phyloP scores from a whole-genome alignment of 2,888 invertebrate genomes.

The Pardosa pseudoannulata region DNA sequence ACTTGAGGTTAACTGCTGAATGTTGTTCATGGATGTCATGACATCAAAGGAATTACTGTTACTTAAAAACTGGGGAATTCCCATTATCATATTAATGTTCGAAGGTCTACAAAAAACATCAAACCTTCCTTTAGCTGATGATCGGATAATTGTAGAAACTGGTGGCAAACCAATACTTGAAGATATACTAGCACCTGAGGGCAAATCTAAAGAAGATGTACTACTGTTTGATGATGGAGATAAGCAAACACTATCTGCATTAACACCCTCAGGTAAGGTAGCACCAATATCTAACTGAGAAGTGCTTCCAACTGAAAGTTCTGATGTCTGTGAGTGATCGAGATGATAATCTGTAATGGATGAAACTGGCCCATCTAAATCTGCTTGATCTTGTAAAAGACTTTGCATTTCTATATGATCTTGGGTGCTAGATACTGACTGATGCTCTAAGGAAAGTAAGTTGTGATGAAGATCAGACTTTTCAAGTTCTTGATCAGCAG shows the following conservation, averaged over 20 bases:
- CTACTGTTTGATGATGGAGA: constrained; percentile 66
- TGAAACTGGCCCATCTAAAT: constrained; percentile 40
- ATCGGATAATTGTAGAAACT: constrained; percentile 72
- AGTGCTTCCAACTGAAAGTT: constrained; percentile 54
- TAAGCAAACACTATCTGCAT: constrained; percentile 51
- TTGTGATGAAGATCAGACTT: constrained; percentile 39
- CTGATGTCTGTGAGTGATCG: constrained; percentile 62
- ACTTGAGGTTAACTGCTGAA: constrained; percentile 46
- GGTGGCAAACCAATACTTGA: constrained; percentile 67
- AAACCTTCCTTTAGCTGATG: constrained; percentile 64
- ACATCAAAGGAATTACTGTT: constrained; percentile 54
- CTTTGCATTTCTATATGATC: constrained; percentile 66
- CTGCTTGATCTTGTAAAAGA: constrained; percentile 52
- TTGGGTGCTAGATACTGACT: constrained; percentile 51
- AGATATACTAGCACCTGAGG: constrained; percentile 45
- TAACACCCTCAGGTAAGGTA: constrained; percentile 33
- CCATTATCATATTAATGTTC: constrained; percentile 67
- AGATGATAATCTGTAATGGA: constrained; percentile 55
- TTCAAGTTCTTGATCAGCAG: constrained; percentile 28
- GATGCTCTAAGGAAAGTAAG: constrained; percentile 45
- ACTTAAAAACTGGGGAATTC: constrained; percentile 60
- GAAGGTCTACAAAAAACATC: constrained; percentile 59
- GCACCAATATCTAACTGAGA: constrained; percentile 47
- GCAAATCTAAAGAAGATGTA: constrained; percentile 58
- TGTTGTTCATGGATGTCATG: constrained; percentile 60